Base-by-base conservation (phyloP, 2,888 invertebrate genomes). In the Diabrotica balteata region DNA sequence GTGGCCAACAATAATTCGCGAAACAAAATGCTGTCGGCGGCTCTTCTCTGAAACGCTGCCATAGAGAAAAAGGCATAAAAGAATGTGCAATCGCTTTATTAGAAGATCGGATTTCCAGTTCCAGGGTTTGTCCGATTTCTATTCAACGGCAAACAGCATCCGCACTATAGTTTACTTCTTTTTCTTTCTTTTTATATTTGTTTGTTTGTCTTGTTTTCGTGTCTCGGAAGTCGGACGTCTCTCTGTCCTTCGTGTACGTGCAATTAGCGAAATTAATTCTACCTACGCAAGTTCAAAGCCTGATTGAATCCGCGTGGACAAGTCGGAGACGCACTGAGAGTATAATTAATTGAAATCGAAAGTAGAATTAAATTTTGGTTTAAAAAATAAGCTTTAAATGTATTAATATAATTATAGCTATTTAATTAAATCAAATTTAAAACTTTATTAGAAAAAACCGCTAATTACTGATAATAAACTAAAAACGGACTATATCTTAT, bases 101-200 rank as follows among this genome's bases (percentile, higher is more conserved):
- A 77, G 72, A 73, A 71, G 76, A 78, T 75, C 77, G 73, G 74
- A 76, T 77, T 78, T 76, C 76, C 72, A 72, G 68, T 65, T 62
- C 68, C 68, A 62, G 62, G 62, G 68, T 62, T 68, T 62, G 68
- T 65, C 65, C 68, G 68, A 67, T 63, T 59, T 43, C 67, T 65
- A 67, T 67, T 67, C 67, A 67, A 53, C 52, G 32, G 53, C 22
- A 53, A 61, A 59, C 68, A 71, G 69, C 71, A 72, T 71, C 72
- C 64, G 63, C 66, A 67, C 64, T 64, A 59, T 55, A 53, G 44
- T 55, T 66, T 66, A 7, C 52, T 50, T 49, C 32, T 51, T 32
- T 45, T 61, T 61, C 17, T 57, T 46, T 11, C 17, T 9, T 57
- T 46, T 17, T 55, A n/a, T 55, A 17, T 52, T 59, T 66, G 44